Evolutionary conservation across 2,797 vertebrate species (phyloP).

Genomic region (Borostomias antarcticus): DNA sequence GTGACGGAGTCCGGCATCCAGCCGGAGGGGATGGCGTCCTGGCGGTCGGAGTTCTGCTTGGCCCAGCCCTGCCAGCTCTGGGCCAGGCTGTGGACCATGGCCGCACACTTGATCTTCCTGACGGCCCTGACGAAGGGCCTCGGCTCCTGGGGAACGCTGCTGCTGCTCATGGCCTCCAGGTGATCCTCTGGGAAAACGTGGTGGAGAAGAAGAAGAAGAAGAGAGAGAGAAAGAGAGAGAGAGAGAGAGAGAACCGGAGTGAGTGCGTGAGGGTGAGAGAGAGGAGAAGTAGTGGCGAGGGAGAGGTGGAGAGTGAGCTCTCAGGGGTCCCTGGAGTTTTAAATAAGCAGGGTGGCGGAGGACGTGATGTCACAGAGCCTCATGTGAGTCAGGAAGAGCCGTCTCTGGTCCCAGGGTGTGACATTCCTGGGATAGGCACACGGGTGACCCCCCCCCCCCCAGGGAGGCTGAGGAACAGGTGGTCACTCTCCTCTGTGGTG

Average conservation of each 20-base stretch:
- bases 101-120: constrained; percentile 72
- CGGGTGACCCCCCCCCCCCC: constrained; percentile 25
- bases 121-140: constrained; percentile 64
- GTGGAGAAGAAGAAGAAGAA: not conserved
- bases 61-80: constrained; percentile 83
- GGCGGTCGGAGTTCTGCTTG: constrained; percentile 58
- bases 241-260: not conserved
- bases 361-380: constrained; percentile 31
- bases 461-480: constrained; percentile 36
- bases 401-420: constrained; percentile 15
- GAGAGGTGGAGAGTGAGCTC: not conserved
- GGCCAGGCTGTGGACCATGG: constrained; percentile 71
- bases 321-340: constrained; percentile 18
- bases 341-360: constrained; percentile 39
- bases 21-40: constrained; percentile 70
- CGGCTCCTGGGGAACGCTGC: constrained; percentile 39
- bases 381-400: not conserved
- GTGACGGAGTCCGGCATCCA: constrained; percentile 72
- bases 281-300: constrained; percentile 2
- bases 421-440: constrained; percentile 44
- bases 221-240: not conserved
- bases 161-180: constrained; percentile 58
- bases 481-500: constrained; percentile 20
- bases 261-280: not conserved
- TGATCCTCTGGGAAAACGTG: not conserved